Evolutionary conservation across 2,797 vertebrate species (phyloP).

Genomic region (Sandelia bainsii): DNA sequence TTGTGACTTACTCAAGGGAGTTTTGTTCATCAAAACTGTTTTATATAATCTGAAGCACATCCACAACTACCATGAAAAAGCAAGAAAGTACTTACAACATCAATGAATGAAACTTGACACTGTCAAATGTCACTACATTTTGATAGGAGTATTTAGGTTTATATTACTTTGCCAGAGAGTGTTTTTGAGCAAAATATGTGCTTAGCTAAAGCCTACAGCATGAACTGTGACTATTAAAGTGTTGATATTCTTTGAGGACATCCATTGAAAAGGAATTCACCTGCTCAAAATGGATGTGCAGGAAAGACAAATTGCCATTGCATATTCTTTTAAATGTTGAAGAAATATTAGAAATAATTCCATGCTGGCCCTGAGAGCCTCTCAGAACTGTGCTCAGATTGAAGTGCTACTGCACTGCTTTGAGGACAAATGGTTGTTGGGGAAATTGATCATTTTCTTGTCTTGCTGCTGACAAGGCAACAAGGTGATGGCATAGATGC

Average conservation of each 20-base stretch:
- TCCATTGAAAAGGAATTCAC: too few relatives aligned
- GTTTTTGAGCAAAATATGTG: too few relatives aligned
- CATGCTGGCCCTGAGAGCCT: neutral
- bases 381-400: neutral
- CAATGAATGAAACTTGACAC: neutral
- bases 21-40: neutral
- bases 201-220: neutral
- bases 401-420: neutral
- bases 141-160: neutral
- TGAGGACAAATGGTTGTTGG: slow-evolving; percentile 14
- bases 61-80: neutral
- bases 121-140: neutral
- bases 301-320: neutral
- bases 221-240: neutral
- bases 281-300: slow-evolving; percentile 3
- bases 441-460: slow-evolving; percentile 32
- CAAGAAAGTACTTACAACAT: neutral
- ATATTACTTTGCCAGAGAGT: neutral
- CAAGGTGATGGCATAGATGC: neutral
- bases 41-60: neutral
- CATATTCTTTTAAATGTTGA: slow-evolving; percentile 24
- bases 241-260: neutral
- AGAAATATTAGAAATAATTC: neutral
- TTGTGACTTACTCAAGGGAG: neutral
- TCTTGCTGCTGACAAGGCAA: slow-evolving; percentile 18